Conservation (phyloP, 2,797 vertebrate species). For the Clarias platycephalus region DNA sequence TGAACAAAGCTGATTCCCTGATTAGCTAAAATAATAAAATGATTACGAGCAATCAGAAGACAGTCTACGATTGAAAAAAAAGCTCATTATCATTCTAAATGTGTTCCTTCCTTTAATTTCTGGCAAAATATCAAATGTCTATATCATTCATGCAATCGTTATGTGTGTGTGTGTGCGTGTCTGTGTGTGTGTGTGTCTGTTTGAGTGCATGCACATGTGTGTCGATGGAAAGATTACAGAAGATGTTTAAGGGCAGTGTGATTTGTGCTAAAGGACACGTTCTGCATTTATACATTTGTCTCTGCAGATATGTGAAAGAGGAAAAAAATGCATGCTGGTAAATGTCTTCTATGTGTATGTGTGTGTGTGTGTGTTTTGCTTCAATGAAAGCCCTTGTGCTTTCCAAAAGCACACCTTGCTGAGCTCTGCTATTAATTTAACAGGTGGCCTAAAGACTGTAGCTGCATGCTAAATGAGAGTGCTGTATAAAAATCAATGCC, state of each 20-base stretch:
- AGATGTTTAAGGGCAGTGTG: constrained; percentile 2
- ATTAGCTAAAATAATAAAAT: background rate
- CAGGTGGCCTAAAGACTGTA: constrained; percentile 1
- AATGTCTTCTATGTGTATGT: background rate
- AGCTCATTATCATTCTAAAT: background rate
- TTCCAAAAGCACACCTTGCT: constrained; percentile 2
- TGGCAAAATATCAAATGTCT: background rate
- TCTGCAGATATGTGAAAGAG: background rate
- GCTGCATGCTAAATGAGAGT: constrained; percentile 27
- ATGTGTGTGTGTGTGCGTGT: background rate
- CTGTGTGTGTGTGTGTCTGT: no score
- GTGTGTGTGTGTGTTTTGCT: constrained; percentile 7
- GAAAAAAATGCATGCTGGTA: background rate
- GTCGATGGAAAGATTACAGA: background rate
- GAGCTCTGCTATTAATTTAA: constrained; percentile 31
- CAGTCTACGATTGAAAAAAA: background rate
- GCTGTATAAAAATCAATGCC: constrained; percentile 1
- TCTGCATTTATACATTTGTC: constrained; percentile 12
- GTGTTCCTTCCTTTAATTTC: background rate
- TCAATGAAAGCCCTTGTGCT: background rate
- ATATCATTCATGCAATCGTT: background rate
- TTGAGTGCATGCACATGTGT: background rate
- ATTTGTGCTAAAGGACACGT: constrained; percentile 13
- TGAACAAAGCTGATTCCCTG: background rate
- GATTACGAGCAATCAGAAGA: background rate